Evolutionary conservation across 2,113 vertebrate genomes (phyloP).

Genomic region (Brachionichthys hirsutus): DNA sequence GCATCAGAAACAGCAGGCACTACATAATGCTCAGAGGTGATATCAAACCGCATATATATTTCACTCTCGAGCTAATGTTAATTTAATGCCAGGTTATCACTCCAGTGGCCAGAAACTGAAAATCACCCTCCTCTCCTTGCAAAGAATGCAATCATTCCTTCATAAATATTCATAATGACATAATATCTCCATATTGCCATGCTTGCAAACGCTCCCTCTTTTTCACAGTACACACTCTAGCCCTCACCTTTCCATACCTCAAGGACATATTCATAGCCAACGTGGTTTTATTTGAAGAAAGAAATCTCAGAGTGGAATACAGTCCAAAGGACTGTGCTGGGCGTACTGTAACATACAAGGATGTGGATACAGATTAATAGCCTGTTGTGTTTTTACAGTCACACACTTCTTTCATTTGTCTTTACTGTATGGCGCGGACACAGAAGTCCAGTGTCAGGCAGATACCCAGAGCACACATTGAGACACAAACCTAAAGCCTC

Average conservation of each 20-base stretch:
- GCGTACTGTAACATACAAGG: constrained; percentile 22
- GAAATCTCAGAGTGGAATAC: constrained; percentile 22
- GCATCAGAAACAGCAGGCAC: background rate
- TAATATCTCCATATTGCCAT: constrained; percentile 3
- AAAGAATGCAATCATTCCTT: constrained; percentile 41
- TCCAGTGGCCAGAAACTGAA: background rate
- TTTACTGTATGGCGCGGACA: constrained; percentile 11
- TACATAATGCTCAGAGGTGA: background rate
- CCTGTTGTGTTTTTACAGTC: constrained; percentile 1
- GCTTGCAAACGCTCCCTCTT: background rate
- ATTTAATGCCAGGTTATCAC: background rate
- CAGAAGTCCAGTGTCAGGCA: too few species aligned
- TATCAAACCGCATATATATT: background rate
- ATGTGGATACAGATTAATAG: constrained; percentile 14
- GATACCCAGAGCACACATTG: too few species aligned
- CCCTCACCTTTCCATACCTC: too few species aligned
- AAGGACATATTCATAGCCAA: too few species aligned
- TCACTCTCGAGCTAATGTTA: background rate
- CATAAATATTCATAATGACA: constrained; percentile 45
- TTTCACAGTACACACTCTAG: too few species aligned
- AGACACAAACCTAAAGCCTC: constrained; percentile 9
- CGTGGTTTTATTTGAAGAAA: constrained; percentile 11
- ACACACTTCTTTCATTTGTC: constrained; percentile 18
- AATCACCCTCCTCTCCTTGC: constrained; percentile 3
- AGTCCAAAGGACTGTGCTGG: constrained; percentile 18